Conservation (phyloP, 2,888 invertebrate genomes). For the Apamea epomidion region DNA sequence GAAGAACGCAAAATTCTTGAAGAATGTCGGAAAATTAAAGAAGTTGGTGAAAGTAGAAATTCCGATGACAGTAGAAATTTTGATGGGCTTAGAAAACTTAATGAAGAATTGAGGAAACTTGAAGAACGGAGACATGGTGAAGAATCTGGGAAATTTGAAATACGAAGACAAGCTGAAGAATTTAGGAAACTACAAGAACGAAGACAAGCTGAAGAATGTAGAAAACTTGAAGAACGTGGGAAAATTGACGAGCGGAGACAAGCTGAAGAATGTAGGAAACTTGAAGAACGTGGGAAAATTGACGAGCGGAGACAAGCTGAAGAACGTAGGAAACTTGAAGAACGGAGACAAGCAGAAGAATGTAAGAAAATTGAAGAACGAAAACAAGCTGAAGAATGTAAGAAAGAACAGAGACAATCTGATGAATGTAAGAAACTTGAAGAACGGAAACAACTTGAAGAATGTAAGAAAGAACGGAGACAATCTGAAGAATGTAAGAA, state of each 20-base stretch:
- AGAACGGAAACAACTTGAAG: not conserved
- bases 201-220: not conserved
- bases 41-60: not conserved
- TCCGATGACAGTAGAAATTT: too few relatives aligned
- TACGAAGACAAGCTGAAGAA: not conserved
- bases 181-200: not conserved
- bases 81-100: too few relatives aligned
- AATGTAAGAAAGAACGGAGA: not conserved
- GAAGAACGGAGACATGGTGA: not conserved
- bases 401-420: not conserved
- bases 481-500: not conserved
- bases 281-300: not conserved
- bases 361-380: too few relatives aligned
- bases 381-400: not conserved
- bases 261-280: not conserved
- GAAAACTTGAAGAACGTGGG: not conserved
- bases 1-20: conserved; percentile 12
- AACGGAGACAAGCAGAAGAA: too few relatives aligned
- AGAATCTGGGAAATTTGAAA: not conserved
- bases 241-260: too few relatives aligned
- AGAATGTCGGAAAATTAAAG: not conserved
- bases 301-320: not conserved
- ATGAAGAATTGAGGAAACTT: not conserved
- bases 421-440: too few relatives aligned
- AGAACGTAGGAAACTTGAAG: too few relatives aligned